These are phyloP conservation scores for Podiceps cristatus DNA, from an alignment of 2,113 vertebrate species.

Conservation along the genomic window DNA sequence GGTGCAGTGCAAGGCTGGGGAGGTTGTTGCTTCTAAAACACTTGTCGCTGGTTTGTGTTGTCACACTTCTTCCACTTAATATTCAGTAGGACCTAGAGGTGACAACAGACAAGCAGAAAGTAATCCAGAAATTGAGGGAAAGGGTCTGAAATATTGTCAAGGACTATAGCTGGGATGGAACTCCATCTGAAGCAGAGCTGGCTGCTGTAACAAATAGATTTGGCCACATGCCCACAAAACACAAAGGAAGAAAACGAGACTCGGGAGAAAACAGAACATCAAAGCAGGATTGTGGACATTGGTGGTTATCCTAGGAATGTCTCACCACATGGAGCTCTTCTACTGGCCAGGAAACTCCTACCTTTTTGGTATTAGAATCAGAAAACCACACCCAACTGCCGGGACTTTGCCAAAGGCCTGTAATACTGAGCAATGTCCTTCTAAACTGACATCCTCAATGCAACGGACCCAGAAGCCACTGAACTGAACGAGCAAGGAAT, in stretches of 20 bases:
- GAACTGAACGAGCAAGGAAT: background rate
- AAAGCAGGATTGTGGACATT: background rate
- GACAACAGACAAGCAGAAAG: background rate
- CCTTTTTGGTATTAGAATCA: background rate
- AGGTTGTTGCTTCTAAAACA: background rate
- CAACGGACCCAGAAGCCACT: background rate
- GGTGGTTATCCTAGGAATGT: background rate
- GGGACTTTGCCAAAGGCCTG: background rate
- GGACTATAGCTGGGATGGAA: background rate
- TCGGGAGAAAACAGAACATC: background rate
- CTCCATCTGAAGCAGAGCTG: background rate
- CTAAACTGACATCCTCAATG: background rate
- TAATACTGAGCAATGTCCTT: background rate
- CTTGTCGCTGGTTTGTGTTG: background rate
- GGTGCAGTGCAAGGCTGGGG: rapidly evolving
- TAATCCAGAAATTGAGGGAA: background rate
- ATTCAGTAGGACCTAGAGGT: background rate
- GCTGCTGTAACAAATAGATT: background rate
- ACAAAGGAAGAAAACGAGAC: background rate
- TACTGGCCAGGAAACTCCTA: background rate
- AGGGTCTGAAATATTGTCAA: background rate
- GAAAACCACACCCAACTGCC: background rate
- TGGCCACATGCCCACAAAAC: background rate
- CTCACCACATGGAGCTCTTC: background rate
- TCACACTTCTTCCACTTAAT: background rate